Evolutionary conservation across 2,797 vertebrate genomes (phyloP).

Genomic region (Sebastes hubbsi): DNA sequence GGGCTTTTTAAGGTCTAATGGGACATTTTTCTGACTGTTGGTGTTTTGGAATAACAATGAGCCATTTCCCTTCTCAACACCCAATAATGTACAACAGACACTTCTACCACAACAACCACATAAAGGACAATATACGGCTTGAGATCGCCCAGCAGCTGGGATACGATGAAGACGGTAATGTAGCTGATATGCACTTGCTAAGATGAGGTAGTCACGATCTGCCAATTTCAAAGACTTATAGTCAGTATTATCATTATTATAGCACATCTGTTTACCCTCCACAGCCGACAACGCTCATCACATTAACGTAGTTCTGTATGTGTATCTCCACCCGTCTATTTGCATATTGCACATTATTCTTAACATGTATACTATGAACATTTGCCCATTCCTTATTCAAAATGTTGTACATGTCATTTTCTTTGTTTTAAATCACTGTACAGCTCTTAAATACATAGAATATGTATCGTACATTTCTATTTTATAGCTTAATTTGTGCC

Average conservation of each 20-base stretch:
- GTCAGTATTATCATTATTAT: neutral
- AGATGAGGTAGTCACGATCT: neutral
- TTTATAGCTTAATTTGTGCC: neutral
- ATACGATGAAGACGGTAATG: no score
- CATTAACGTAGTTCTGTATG: neutral
- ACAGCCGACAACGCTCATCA: neutral
- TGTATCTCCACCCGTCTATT: neutral
- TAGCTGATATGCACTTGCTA: no score
- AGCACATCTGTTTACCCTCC: neutral
- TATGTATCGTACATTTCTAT: accelerated
- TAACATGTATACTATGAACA: neutral
- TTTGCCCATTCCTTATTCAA: neutral
- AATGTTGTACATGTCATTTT: neutral
- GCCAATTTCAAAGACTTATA: neutral
- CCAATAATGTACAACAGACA: no score
- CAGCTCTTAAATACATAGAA: neutral
- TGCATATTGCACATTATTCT: neutral
- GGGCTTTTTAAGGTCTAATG: no score
- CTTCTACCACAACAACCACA: accelerated
- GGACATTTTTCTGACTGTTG: no score
- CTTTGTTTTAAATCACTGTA: neutral
- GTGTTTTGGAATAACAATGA: no score
- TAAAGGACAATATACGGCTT: no score
- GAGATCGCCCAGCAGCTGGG: no score
- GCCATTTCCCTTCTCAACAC: no score